phyloP scores from a whole-genome alignment of 64 coral and sea anemone species.

The Montipora cactus region DNA sequence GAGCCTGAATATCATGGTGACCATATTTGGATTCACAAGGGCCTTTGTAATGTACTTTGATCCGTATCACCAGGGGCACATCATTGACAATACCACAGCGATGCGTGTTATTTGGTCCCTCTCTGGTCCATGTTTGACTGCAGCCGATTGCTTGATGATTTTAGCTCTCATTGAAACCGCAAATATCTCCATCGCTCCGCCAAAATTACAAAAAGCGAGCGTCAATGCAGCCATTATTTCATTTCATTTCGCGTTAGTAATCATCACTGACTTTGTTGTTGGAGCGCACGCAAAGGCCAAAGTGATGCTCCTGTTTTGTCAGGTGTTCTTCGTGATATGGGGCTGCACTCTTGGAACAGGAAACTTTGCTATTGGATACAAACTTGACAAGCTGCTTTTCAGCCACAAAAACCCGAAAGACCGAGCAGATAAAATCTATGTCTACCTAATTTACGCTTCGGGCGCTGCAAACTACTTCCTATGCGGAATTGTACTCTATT shows the following conservation, averaged over 20 bases:
- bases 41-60: conserved; percentile 83
- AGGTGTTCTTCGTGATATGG: conserved; percentile 68
- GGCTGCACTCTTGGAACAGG: conserved; percentile 55
- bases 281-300: conserved; percentile 70
- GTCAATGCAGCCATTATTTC: conserved; percentile 57
- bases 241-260: conserved; percentile 70
- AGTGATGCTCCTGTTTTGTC: conserved; percentile 85
- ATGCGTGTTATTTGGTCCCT: conserved; percentile 82
- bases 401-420: conserved; percentile 52
- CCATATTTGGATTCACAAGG: conserved; percentile 64
- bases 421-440: conserved; percentile 69
- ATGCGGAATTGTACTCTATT: conserved; percentile 73
- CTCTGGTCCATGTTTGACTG: conserved; percentile 75
- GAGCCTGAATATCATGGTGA: conserved; percentile 67
- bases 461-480: conserved; percentile 66
- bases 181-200: conserved; percentile 62
- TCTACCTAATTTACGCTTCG: conserved; percentile 78
- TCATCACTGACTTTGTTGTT: conserved; percentile 75
- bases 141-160: conserved; percentile 78
- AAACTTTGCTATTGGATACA: conserved; percentile 66
- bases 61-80: conserved; percentile 81
- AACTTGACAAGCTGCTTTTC: conserved; percentile 71
- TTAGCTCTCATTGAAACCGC: conserved; percentile 74
- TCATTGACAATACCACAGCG: conserved; percentile 53
- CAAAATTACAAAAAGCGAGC: conserved; percentile 59